phyloP scores from a whole-genome alignment of 2,888 invertebrate genomes.

The Temnothorax rugatulus region DNA sequence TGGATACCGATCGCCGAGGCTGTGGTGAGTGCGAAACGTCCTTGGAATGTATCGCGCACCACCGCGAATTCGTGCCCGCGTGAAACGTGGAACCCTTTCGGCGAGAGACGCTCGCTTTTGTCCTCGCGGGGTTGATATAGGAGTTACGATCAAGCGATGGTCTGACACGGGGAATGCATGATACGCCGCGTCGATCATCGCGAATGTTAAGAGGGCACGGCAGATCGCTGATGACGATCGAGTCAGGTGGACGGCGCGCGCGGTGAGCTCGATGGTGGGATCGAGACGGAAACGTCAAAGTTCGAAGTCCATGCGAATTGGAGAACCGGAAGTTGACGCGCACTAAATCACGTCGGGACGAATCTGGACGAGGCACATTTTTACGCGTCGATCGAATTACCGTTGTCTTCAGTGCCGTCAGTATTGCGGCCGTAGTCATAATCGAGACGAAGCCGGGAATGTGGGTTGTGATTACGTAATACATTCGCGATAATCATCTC shows the following conservation, averaged over 20 bases:
- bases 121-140: background rate
- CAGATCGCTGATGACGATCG: background rate
- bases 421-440: background rate
- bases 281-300: constrained; percentile 9
- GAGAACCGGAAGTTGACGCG: constrained; percentile 61
- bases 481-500: background rate
- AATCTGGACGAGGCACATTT: constrained; percentile 12
- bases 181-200: constrained; percentile 32
- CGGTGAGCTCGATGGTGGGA: constrained; percentile 6
- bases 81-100: background rate
- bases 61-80: background rate
- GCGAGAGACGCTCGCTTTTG: background rate
- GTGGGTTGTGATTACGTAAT: constrained; percentile 21
- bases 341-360: background rate
- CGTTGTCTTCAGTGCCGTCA: background rate
- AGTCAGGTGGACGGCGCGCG: constrained; percentile 16
- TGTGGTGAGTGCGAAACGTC: constrained; percentile 78
- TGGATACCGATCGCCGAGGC: constrained; percentile 75
- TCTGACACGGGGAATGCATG: constrained; percentile 5
- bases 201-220: background rate
- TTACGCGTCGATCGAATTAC: constrained; percentile 26
- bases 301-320: constrained; percentile 14
- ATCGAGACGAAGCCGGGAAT: background rate
- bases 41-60: constrained; percentile 58
- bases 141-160: constrained; percentile 37